Evolutionary conservation across 1,140 invertebrate genomes (phyloP).

Genomic region (Trichoplusia ni): DNA sequence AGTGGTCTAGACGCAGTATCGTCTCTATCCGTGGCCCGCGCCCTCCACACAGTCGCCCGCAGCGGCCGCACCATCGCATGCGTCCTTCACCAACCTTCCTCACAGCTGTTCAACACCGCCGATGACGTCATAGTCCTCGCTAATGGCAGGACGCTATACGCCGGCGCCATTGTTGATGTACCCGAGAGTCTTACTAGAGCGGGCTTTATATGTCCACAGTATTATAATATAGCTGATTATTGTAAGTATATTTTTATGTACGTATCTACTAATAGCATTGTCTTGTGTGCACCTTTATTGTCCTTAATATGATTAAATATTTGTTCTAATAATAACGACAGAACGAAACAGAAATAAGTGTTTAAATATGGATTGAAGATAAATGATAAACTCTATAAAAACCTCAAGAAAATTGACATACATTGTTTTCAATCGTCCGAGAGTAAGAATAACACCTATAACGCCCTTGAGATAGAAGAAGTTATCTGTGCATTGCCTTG

Average conservation of each 20-base stretch:
- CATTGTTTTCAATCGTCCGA: too few species aligned
- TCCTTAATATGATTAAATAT: too few species aligned
- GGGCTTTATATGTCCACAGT: slow-evolving; percentile 84
- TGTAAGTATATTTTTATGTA: slow-evolving; percentile 82
- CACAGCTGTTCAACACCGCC: slow-evolving; percentile 88
- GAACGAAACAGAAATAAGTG: too few species aligned
- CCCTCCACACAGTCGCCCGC: slow-evolving; percentile 86
- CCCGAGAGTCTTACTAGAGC: slow-evolving; percentile 76
- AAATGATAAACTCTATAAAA: too few species aligned
- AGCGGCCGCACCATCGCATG: slow-evolving; percentile 91
- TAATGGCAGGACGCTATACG: slow-evolving; percentile 83
- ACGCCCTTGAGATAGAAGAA: too few species aligned
- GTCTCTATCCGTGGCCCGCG: slow-evolving; percentile 86
- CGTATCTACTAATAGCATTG: too few species aligned
- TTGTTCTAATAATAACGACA: too few species aligned
- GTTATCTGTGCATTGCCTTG: too few species aligned
- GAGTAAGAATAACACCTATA: too few species aligned
- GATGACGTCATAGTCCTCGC: slow-evolving; percentile 85
- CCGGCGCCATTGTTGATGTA: slow-evolving; percentile 82
- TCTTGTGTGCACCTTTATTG: too few species aligned
- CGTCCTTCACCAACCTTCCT: slow-evolving; percentile 95
- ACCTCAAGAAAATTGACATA: too few species aligned
- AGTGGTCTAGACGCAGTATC: slow-evolving; percentile 90
- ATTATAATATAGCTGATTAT: slow-evolving; percentile 87
- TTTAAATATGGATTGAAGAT: too few species aligned